Conservation (phyloP, 2,113 vertebrate genomes). For the Corythornis madagascariensis region DNA sequence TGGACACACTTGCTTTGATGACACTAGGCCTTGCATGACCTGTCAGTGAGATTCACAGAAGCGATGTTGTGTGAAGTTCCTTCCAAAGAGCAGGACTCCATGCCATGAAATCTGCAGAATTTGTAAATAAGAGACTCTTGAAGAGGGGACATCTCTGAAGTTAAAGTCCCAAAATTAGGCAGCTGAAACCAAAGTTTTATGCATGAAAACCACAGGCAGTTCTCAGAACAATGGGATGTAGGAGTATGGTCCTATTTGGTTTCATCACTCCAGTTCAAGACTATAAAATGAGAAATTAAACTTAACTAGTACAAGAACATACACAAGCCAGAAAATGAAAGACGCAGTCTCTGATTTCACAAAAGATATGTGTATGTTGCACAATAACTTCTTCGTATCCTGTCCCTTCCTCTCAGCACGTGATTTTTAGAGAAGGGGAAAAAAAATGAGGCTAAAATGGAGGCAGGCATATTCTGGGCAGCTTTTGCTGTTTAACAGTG, state of each 20-base stretch:
- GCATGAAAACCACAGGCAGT: background rate
- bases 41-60: background rate
- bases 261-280: background rate
- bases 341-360: background rate
- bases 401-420: background rate
- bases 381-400: background rate
- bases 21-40: background rate
- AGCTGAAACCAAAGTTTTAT: background rate
- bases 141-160: background rate
- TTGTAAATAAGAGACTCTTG: background rate
- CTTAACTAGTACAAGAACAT: background rate
- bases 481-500: background rate
- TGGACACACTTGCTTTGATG: background rate
- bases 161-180: background rate
- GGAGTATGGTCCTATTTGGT: background rate
- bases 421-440: background rate
- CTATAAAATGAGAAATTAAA: slow-evolving; percentile 1
- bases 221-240: background rate
- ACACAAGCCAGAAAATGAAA: background rate
- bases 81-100: background rate
- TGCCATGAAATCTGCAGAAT: background rate
- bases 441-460: background rate
- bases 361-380: background rate
- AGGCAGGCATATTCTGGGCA: background rate
- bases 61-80: background rate